Evolutionary conservation across 2,888 invertebrate species (phyloP).

Genomic region (Zygaena filipendulae): DNA sequence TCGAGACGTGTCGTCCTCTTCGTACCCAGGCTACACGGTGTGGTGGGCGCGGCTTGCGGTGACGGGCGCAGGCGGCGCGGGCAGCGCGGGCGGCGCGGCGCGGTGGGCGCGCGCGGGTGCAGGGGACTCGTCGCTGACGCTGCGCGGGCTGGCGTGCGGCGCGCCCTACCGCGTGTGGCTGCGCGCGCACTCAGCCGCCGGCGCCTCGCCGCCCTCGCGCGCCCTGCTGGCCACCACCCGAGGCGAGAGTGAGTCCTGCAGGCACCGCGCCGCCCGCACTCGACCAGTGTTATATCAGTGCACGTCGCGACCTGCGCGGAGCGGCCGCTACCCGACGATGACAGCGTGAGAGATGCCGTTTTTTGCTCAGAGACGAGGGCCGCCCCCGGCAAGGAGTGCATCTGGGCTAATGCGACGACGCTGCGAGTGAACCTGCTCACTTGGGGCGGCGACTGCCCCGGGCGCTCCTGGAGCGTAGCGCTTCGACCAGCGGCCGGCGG

Average conservation of each 20-base stretch:
- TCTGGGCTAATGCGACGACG: conserved; percentile 76
- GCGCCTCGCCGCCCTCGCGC: conserved; percentile 71
- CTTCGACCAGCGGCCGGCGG: conserved; percentile 35
- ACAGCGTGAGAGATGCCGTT: conserved; percentile 16
- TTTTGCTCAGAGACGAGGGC: conserved; percentile 59
- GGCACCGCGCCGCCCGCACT: too few relatives aligned
- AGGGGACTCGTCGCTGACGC: conserved; percentile 47
- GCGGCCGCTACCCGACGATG: neutral
- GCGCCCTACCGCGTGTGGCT: conserved; percentile 74
- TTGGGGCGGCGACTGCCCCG: conserved; percentile 80
- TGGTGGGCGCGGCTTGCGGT: conserved; percentile 25
- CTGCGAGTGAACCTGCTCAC: conserved; percentile 75
- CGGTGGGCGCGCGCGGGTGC: conserved; percentile 25
- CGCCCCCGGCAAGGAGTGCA: conserved; percentile 73
- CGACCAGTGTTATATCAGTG: conserved; percentile 5
- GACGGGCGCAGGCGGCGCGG: conserved; percentile 28
- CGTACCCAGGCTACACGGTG: conserved; percentile 35
- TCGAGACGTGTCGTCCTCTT: too few relatives aligned
- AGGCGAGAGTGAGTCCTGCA: conserved; percentile 63
- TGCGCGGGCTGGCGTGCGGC: conserved; percentile 77
- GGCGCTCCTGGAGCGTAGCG: conserved; percentile 72
- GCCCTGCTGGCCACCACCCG: conserved; percentile 70
- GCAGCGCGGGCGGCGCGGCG: conserved; percentile 57
- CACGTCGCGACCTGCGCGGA: neutral
- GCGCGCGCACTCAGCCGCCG: conserved; percentile 75